Percentiles rank a stretch among this genome's conserved stretches.
Evolutionary conservation across 2,113 vertebrate species (phyloP).

Genomic region (Spheniscus mendiculus): DNA sequence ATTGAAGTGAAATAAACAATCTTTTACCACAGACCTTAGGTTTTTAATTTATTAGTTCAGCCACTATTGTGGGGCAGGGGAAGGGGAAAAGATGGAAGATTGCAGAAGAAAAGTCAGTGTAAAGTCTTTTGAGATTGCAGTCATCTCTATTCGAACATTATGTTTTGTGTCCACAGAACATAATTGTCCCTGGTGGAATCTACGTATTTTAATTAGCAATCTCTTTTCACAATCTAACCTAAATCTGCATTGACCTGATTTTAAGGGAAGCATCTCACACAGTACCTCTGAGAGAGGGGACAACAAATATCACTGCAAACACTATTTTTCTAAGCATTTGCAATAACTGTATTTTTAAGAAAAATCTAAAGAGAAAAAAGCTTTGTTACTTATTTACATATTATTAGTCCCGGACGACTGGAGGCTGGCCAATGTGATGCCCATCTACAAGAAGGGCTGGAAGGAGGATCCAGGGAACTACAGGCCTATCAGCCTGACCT

Average conservation of each 20-base stretch:
- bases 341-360: neutral
- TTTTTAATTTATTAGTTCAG: neutral
- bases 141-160: neutral
- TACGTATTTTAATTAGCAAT: neutral
- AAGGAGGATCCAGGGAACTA: too few relatives aligned
- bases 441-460: too few relatives aligned
- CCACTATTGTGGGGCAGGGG: rapidly evolving
- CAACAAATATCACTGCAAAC: neutral
- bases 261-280: neutral
- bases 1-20: neutral
- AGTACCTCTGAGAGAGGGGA: neutral
- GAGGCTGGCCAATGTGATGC: too few relatives aligned
- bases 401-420: too few relatives aligned
- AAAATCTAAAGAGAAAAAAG: neutral
- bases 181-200: neutral
- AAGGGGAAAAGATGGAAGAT: neutral
- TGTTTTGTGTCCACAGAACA: neutral
- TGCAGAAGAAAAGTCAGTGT: neutral
- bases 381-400: neutral
- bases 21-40: neutral
- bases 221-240: neutral
- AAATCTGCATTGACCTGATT: neutral
- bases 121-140: neutral
- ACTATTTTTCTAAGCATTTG: neutral
- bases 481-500: too few relatives aligned